These are phyloP conservation scores for Orientallactaga sibirica DNA, from an alignment of 2,797 vertebrate species.

Conservation along the genomic window DNA sequence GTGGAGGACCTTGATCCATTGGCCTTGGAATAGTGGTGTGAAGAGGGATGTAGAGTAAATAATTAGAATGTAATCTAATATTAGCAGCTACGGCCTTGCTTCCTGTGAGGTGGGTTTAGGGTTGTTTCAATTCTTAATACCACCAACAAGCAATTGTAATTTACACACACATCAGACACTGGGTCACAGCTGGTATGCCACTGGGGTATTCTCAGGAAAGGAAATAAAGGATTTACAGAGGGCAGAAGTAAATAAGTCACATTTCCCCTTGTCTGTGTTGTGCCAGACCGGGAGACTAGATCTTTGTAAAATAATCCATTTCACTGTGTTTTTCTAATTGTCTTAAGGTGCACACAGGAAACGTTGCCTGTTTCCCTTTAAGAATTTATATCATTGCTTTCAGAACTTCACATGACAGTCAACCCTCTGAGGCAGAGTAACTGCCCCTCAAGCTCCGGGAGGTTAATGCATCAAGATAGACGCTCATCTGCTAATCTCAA, in stretches of 20 bases:
- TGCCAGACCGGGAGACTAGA: conserved; percentile 8
- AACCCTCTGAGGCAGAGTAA: conserved; percentile 50
- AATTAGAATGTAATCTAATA: conserved; percentile 84
- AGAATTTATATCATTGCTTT: conserved; percentile 74
- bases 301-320: conserved; percentile 64
- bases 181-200: conserved; percentile 58
- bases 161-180: conserved; percentile 59
- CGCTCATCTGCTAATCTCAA: conserved; percentile 59
- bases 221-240: conserved; percentile 75
- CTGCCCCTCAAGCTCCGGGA: not conserved
- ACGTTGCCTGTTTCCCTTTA: conserved; percentile 4
- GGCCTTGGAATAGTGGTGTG: conserved; percentile 79
- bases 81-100: conserved; percentile 76
- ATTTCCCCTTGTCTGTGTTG: conserved; percentile 59
- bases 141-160: conserved; percentile 64
- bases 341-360: conserved; percentile 59
- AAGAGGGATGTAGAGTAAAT: conserved; percentile 83
- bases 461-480: conserved; percentile 33
- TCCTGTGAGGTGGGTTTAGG: conserved; percentile 73
- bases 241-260: conserved; percentile 70
- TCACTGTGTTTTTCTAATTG: conserved; percentile 69
- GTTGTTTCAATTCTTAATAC: conserved; percentile 72
- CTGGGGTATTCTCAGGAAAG: conserved; percentile 70
- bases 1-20: conserved; percentile 77
- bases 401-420: conserved; percentile 57